Conservation (phyloP, 1,140 invertebrate species). For the Trachymyrmex cornetzi region DNA sequence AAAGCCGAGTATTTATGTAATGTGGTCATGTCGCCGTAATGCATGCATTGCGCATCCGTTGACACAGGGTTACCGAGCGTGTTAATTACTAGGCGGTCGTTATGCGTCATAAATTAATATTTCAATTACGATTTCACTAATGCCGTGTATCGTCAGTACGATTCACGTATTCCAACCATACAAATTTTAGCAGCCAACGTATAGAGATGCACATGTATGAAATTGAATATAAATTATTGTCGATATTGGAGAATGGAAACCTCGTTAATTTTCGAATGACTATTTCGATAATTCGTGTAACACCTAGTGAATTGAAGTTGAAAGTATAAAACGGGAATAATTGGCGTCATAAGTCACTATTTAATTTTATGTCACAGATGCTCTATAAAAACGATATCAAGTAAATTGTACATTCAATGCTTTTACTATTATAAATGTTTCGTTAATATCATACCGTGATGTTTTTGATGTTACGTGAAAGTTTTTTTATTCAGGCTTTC, state of each 20-base stretch:
- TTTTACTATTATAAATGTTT: background rate
- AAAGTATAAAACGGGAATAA: background rate
- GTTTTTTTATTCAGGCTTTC: slow-evolving; percentile 3
- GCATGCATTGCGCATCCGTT: slow-evolving; percentile 83
- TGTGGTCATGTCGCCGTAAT: slow-evolving; percentile 81
- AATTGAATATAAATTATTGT: slow-evolving; percentile 58
- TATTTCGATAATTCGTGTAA: slow-evolving; percentile 44
- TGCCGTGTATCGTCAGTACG: slow-evolving; percentile 74
- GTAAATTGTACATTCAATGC: background rate
- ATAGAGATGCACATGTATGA: slow-evolving; percentile 1
- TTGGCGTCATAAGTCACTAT: background rate
- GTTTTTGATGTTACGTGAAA: slow-evolving; percentile 48
- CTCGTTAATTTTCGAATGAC: slow-evolving; percentile 43
- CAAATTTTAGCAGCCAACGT: slow-evolving; percentile 36
- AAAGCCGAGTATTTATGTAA: slow-evolving; percentile 84
- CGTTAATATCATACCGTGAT: slow-evolving; percentile 6
- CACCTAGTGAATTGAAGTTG: slow-evolving; percentile 39
- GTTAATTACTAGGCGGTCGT: slow-evolving; percentile 83
- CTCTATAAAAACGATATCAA: background rate
- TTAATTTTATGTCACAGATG: no score
- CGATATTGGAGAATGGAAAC: slow-evolving; percentile 48
- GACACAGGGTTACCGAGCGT: slow-evolving; percentile 81
- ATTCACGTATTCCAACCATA: slow-evolving; percentile 60
- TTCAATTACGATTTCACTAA: slow-evolving; percentile 83
- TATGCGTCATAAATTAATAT: slow-evolving; percentile 84